These are phyloP conservation scores for Triplophysa yarkandensis DNA, from an alignment of 2,797 vertebrate species.

Conservation along the genomic window DNA sequence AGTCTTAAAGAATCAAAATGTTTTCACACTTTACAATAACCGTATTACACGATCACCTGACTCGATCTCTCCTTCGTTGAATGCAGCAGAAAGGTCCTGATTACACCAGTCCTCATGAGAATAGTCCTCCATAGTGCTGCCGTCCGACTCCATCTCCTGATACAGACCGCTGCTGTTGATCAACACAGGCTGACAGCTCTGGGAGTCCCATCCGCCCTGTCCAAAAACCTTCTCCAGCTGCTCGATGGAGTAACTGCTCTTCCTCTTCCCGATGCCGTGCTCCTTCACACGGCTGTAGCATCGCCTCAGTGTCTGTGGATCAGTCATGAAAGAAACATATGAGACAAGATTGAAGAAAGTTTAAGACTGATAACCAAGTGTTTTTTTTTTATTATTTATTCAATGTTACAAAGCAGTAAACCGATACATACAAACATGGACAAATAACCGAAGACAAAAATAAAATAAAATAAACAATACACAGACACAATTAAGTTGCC, in stretches of 20 bases:
- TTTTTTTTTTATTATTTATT: too few species aligned
- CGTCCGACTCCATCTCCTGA: constrained; percentile 97
- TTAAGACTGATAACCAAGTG: too few species aligned
- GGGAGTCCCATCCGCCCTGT: constrained; percentile 97
- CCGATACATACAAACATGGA: too few species aligned
- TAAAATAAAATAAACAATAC: too few species aligned
- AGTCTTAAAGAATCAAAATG: not conserved
- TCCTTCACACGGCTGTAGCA: constrained; percentile 99
- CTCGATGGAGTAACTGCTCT: constrained; percentile 98
- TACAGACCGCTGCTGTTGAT: constrained; percentile 99
- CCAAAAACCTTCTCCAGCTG: constrained; percentile 99
- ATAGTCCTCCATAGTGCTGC: constrained; percentile 97
- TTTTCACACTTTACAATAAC: too few species aligned
- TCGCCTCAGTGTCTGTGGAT: constrained; percentile 88
- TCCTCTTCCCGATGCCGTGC: constrained; percentile 95
- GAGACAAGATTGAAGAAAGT: too few species aligned
- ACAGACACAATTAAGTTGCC: too few species aligned
- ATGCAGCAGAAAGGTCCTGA: constrained; percentile 90
- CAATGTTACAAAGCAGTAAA: too few species aligned
- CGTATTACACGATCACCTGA: constrained; percentile 77
- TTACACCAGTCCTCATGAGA: constrained; percentile 98
- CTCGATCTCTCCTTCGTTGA: constrained; percentile 92
- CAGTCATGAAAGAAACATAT: not conserved
- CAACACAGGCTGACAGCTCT: constrained; percentile 94
- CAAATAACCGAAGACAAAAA: too few species aligned